Evolutionary conservation across 1,140 invertebrate genomes (phyloP).

Genomic region (Anagrus nilaparvatae): DNA sequence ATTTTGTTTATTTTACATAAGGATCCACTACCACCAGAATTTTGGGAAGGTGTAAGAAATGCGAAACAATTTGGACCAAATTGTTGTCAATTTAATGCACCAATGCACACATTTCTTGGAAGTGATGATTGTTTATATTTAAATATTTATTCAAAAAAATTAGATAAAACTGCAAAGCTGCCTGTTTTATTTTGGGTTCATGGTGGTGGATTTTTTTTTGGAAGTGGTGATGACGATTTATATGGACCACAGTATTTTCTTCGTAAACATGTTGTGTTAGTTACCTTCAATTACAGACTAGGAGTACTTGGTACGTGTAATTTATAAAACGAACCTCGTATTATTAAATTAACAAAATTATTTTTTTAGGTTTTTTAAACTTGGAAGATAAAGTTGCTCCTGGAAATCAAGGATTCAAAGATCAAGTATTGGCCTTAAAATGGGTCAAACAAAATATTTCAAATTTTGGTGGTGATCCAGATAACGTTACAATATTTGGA

Average conservation of each 20-base stretch:
- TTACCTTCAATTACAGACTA: constrained; percentile 58
- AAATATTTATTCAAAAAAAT: constrained; percentile 69
- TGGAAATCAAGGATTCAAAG: constrained; percentile 43
- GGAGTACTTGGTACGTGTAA: constrained; percentile 45
- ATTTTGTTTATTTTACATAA: too few relatives aligned
- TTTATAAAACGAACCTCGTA: background rate
- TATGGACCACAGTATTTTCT: constrained; percentile 52
- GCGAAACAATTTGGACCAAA: constrained; percentile 44
- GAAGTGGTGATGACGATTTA: constrained; percentile 42
- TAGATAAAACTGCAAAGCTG: constrained; percentile 27
- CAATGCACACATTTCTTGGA: constrained; percentile 14
- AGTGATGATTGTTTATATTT: constrained; percentile 71
- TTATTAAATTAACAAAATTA: background rate
- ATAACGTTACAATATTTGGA: constrained; percentile 53
- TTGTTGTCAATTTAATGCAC: constrained; percentile 33
- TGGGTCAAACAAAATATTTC: constrained; percentile 47
- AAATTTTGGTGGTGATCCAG: constrained; percentile 49
- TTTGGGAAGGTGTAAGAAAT: constrained; percentile 46
- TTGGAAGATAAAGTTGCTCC: constrained; percentile 19
- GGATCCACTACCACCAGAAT: constrained; percentile 45
- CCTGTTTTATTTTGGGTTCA: constrained; percentile 58
- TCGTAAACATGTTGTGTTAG: constrained; percentile 53
- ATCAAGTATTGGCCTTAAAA: constrained; percentile 36
- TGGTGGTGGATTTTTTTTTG: constrained; percentile 48
- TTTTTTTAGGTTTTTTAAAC: constrained; percentile 17